These are phyloP conservation scores for Myopa testacea DNA, from an alignment of 2,888 invertebrate genomes.

Conservation along the genomic window DNA sequence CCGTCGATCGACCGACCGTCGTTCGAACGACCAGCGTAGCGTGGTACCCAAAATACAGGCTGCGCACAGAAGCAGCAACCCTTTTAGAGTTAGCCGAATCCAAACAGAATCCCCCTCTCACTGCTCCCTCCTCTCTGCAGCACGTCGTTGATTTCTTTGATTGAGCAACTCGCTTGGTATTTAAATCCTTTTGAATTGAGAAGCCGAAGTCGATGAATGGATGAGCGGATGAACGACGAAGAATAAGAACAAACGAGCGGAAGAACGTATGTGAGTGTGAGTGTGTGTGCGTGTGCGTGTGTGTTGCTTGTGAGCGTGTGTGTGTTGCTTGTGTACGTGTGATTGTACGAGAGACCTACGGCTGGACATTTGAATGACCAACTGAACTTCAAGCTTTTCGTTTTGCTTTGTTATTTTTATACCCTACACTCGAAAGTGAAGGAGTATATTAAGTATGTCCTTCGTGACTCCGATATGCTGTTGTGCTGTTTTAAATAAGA, in stretches of 20 bases:
- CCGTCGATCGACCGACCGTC: conserved; percentile 41
- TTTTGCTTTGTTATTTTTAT: conserved; percentile 13
- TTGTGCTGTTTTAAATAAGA: no score
- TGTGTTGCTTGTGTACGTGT: conserved; percentile 1
- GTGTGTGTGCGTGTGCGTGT: conserved; percentile 20
- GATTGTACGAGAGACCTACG: background rate
- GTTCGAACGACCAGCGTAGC: conserved; percentile 21
- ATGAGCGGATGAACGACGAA: conserved; percentile 39
- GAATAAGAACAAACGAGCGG: conserved; percentile 45
- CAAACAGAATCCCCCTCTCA: background rate
- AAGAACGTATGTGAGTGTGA: conserved; percentile 32
- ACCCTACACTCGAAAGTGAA: background rate
- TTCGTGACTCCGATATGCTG: no score
- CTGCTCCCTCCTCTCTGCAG: background rate
- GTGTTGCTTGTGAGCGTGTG: background rate
- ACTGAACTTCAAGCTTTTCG: conserved; percentile 61
- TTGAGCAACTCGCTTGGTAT: conserved; percentile 24
- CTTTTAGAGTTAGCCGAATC: background rate
- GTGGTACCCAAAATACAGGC: background rate
- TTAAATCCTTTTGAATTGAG: conserved; percentile 34
- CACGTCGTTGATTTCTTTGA: conserved; percentile 35
- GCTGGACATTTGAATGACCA: conserved; percentile 57
- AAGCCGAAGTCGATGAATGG: conserved; percentile 34
- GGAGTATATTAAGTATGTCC: no score
- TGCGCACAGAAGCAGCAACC: background rate